These are phyloP conservation scores for Reticulitermes speratus DNA, from an alignment of 1,140 invertebrate genomes.

Conservation along the genomic window DNA sequence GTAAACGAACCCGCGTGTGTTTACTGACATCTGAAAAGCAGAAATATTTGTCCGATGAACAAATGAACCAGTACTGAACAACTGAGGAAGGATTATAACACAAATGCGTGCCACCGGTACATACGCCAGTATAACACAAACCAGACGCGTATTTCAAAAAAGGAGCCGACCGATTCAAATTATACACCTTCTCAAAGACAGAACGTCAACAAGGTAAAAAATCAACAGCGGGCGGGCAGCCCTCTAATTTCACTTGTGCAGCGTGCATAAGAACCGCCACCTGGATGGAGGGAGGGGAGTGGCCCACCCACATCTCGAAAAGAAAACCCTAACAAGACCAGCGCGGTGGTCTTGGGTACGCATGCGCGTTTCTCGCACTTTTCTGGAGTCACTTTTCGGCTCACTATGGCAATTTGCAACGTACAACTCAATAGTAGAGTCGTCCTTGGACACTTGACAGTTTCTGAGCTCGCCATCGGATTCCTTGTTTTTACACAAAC, in stretches of 20 bases:
- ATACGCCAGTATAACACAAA: neutral
- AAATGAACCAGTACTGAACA: too few relatives aligned
- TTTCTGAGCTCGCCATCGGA: too few relatives aligned
- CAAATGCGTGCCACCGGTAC: neutral
- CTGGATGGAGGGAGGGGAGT: neutral
- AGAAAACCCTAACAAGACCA: neutral
- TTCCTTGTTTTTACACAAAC: too few relatives aligned
- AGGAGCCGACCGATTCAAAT: constrained; percentile 14
- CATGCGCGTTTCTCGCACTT: neutral
- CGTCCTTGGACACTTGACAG: too few relatives aligned
- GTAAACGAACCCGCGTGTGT: too few relatives aligned
- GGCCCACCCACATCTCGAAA: neutral
- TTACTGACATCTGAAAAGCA: too few relatives aligned
- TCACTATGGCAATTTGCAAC: too few relatives aligned
- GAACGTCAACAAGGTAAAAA: constrained; percentile 4
- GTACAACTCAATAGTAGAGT: too few relatives aligned
- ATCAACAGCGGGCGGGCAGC: constrained; percentile 10
- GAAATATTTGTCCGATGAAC: too few relatives aligned
- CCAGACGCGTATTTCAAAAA: neutral
- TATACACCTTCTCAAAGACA: neutral
- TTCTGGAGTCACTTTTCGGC: neutral
- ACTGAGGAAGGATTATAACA: too few relatives aligned
- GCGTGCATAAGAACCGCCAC: constrained; percentile 5
- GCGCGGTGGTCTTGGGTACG: neutral
- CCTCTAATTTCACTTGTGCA: constrained; percentile 14